Evolutionary conservation across 2,113 vertebrate species (phyloP).

Genomic region (Aplodontia rufa): DNA sequence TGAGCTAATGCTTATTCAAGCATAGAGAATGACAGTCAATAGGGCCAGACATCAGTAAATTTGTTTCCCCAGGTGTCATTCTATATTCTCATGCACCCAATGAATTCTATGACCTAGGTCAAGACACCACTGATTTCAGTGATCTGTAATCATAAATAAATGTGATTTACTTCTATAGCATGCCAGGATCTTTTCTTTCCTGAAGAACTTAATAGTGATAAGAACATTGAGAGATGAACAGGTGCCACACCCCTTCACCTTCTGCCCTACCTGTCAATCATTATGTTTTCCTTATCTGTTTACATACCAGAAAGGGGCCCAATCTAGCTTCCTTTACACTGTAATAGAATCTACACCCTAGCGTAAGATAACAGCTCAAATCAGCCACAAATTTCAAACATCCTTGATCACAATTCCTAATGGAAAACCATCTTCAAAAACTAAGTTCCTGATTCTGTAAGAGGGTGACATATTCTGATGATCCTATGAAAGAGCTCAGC

Average conservation of each 20-base stretch:
- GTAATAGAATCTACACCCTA: background rate
- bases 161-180: conserved; percentile 33
- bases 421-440: background rate
- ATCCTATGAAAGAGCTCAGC: background rate
- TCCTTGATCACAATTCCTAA: background rate
- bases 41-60: background rate
- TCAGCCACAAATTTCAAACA: background rate
- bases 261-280: background rate
- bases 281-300: conserved; percentile 6
- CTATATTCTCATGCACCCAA: background rate
- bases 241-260: background rate
- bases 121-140: conserved; percentile 35
- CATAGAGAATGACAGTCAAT: background rate
- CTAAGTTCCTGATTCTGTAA: background rate
- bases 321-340: background rate
- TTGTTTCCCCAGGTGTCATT: background rate
- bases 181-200: background rate
- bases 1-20: background rate
- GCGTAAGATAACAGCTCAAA: background rate
- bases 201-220: background rate
- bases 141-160: conserved; percentile 37
- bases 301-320: background rate
- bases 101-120: background rate
- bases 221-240: background rate
- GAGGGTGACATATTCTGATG: too few species aligned